phyloP scores from a whole-genome alignment of 2,888 invertebrate genomes.

The Pogonocherus hispidulus region DNA sequence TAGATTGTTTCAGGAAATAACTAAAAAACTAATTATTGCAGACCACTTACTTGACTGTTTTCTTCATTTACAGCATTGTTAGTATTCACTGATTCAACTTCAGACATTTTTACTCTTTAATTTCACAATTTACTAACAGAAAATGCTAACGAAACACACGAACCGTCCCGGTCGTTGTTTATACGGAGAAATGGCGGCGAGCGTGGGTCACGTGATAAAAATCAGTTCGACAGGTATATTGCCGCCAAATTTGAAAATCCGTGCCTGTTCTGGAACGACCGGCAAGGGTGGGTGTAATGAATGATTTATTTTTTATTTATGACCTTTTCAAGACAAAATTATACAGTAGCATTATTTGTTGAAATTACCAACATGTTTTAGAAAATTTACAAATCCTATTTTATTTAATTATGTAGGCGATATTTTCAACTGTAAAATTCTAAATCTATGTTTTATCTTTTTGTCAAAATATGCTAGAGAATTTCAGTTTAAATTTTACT shows the following conservation, averaged over 20 bases:
- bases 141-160: conserved; percentile 54
- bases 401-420: too few species aligned
- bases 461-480: too few species aligned
- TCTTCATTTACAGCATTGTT: conserved; percentile 66
- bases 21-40: conserved; percentile 43
- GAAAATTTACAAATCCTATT: too few species aligned
- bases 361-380: too few species aligned
- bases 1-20: conserved; percentile 54
- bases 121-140: conserved; percentile 53
- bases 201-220: conserved; percentile 74
- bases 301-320: too few species aligned
- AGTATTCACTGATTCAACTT: conserved; percentile 66
- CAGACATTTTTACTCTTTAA: conserved; percentile 66
- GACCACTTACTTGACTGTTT: conserved; percentile 64
- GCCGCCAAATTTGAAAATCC: conserved; percentile 58
- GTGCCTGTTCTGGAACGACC: not conserved
- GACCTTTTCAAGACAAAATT: too few species aligned
- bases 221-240: conserved; percentile 59
- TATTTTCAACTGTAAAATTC: too few species aligned
- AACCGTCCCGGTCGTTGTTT: conserved; percentile 72
- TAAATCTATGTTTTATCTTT: too few species aligned
- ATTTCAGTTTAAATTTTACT: too few species aligned
- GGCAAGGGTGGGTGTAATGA: too few species aligned
- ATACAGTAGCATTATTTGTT: too few species aligned
- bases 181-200: conserved; percentile 75